These are phyloP conservation scores for Brachionus paranguensis DNA, from an alignment of 1,140 invertebrate genomes.

Conservation along the genomic window DNA sequence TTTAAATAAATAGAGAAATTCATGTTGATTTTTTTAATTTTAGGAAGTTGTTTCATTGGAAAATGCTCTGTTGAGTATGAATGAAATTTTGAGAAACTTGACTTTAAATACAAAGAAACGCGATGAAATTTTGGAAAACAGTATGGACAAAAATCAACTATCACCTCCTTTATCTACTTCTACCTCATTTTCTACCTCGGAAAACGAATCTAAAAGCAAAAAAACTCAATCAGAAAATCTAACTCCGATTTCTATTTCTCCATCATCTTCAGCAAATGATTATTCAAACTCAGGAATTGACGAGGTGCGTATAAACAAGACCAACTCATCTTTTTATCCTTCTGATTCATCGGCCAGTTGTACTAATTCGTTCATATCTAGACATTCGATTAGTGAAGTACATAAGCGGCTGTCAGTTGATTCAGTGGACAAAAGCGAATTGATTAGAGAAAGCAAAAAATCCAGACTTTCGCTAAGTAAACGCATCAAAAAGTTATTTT, in stretches of 20 bases:
- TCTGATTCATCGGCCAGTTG: not conserved
- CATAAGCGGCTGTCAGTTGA: not conserved
- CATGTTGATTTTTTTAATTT: not conserved
- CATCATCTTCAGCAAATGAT: not conserved
- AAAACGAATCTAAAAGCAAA: not conserved
- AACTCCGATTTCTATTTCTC: not conserved
- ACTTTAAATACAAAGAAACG: not conserved
- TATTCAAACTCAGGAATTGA: not conserved
- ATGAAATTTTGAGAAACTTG: constrained; percentile 30
- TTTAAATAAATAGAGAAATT: not conserved
- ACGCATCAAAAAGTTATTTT: not conserved
- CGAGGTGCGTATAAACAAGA: not conserved
- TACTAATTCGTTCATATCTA: not conserved
- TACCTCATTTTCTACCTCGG: not conserved
- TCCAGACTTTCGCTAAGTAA: not conserved
- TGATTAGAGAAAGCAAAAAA: not conserved
- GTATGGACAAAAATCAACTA: not conserved
- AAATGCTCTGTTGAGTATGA: constrained; percentile 15
- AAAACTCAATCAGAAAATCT: not conserved
- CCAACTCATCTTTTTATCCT: not conserved
- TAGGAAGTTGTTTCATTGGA: constrained; percentile 10
- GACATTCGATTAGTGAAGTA: not conserved
- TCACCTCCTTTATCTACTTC: constrained; percentile 9
- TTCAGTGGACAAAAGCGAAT: not conserved
- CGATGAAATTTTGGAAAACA: not conserved